These are phyloP conservation scores for Drosophila ambigua DNA, from an alignment of 1,140 invertebrate genomes.

Conservation along the genomic window DNA sequence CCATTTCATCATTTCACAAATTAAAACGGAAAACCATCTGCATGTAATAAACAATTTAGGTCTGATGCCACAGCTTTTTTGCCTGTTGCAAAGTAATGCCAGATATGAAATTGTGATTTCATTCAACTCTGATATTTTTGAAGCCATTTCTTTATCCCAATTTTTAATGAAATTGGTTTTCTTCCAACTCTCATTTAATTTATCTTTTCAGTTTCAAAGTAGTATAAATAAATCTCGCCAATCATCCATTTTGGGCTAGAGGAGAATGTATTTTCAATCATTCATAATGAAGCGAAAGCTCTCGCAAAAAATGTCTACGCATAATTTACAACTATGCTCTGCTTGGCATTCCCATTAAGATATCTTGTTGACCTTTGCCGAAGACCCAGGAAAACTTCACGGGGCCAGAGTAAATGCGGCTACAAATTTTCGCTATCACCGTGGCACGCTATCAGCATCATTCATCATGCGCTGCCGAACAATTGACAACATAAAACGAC, in stretches of 20 bases:
- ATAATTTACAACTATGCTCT: conserved; percentile 69
- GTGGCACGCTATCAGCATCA: conserved; percentile 68
- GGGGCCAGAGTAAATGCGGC: conserved; percentile 65
- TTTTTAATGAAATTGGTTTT: not conserved
- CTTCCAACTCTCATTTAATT: conserved; percentile 7
- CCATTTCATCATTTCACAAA: too few relatives aligned
- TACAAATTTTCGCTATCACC: conserved; percentile 71
- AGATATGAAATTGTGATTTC: not conserved
- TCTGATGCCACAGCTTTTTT: too few relatives aligned
- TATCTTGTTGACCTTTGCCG: conserved; percentile 37
- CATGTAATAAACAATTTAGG: too few relatives aligned
- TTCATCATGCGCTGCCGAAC: conserved; percentile 78
- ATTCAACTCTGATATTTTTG: not conserved
- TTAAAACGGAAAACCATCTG: too few relatives aligned
- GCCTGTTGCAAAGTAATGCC: too few relatives aligned
- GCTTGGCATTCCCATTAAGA: conserved; percentile 58
- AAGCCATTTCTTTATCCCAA: not conserved
- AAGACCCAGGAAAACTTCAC: conserved; percentile 35
- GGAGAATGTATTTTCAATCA: conserved; percentile 33
- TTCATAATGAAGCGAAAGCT: conserved; percentile 10
- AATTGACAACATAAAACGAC: conserved; percentile 66
- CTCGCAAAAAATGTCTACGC: conserved; percentile 49
- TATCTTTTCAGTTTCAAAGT: not conserved
- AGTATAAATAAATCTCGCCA: conserved; percentile 20
- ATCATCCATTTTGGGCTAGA: conserved; percentile 14